A percentile compares a stretch with the other conserved stretches of the same genome.
phyloP scores from a whole-genome alignment of 1,140 invertebrate genomes.

The Drosophila suzukii region DNA sequence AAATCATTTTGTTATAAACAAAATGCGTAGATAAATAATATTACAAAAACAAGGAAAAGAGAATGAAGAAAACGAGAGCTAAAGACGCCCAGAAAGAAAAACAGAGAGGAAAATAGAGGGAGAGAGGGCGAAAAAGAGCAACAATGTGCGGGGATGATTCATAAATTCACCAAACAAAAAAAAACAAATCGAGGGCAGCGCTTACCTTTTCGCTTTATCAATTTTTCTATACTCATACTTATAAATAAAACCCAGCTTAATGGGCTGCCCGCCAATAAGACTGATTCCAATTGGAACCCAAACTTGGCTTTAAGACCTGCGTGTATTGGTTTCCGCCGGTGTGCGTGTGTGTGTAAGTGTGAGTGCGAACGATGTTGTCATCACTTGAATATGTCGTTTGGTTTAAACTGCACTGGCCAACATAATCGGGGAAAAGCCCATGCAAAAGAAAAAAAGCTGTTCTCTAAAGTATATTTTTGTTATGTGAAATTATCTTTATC shows the following conservation, averaged over 20 bases:
- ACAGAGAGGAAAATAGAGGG: conserved; percentile 1
- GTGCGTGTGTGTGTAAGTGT: conserved; percentile 3
- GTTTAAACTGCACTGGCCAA: conserved; percentile 25
- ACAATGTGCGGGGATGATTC: conserved; percentile 42
- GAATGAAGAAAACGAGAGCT: conserved; percentile 6
- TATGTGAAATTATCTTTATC: neutral
- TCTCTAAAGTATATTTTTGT: too few species aligned
- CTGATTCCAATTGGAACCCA: conserved; percentile 51
- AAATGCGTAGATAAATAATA: conserved; percentile 25
- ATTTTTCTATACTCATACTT: conserved; percentile 26
- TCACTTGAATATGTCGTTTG: conserved; percentile 60
- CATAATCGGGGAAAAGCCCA: conserved; percentile 1
- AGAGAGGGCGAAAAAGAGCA: conserved; percentile 18
- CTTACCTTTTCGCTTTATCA: conserved; percentile 60
- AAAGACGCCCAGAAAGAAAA: conserved; percentile 6
- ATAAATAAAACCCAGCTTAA: conserved; percentile 34
- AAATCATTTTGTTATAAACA: conserved; percentile 12
- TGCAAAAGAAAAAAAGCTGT: neutral
- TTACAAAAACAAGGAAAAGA: conserved; percentile 13
- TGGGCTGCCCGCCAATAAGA: conserved; percentile 41
- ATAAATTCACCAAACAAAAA: conserved; percentile 6
- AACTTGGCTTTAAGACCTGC: conserved; percentile 39
- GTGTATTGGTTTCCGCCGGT: conserved; percentile 34
- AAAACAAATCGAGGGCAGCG: conserved; percentile 52
- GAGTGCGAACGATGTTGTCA: conserved; percentile 69